Evolutionary conservation across 2,888 invertebrate genomes (phyloP), one percentile per base, ranked within the genome.

Genomic region (Epistrophella euchroma): DNA sequence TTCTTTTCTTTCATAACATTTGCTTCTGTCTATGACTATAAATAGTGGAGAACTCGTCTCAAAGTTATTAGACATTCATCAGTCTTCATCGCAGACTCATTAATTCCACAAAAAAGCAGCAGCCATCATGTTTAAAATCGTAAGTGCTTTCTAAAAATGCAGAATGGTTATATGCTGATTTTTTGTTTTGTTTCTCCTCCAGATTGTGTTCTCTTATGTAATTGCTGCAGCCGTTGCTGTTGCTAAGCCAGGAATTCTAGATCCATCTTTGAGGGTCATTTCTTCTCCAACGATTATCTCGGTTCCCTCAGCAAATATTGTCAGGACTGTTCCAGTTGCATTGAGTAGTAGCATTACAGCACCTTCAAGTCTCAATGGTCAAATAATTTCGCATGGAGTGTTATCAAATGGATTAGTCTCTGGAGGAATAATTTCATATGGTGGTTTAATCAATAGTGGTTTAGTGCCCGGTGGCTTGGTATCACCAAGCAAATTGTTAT

Each of bases 241-340:
- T 4, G 70, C 68, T 10, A 75, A 68, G n/a, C 75, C 66, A n/a
- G 68, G 76, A 70, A 58, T 76, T 13, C 58, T 76, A 15, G 7
- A 40, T 60, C 45, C 56, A 32, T 32, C 68, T 3, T 10, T 76
- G 37, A 37, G 68, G 6, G 35, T 70, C n/a, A 56, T 47, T 19
- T 15, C 75, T 6, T 45, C 52, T 6, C 70, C 68, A 35, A 15
- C 28, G 0, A n/a, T 78, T 45, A 32, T 64, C 4, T 43, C 72
- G 0, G 71, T 55, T 7, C 78, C 72, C 0, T 19, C 71, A 22
- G n/a, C 60, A 1, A 56, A 55, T n/a, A 28, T 81, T 22, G 35
- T 55, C 1, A 68, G 45, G 13, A 76, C 47, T 35, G 47, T 32
- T 13, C 73, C 83, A 28, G 32, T 83, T 58, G 70, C 58, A 5